Conservation (phyloP, 2,797 vertebrate genomes). For the Lithobates sylvaticus region DNA sequence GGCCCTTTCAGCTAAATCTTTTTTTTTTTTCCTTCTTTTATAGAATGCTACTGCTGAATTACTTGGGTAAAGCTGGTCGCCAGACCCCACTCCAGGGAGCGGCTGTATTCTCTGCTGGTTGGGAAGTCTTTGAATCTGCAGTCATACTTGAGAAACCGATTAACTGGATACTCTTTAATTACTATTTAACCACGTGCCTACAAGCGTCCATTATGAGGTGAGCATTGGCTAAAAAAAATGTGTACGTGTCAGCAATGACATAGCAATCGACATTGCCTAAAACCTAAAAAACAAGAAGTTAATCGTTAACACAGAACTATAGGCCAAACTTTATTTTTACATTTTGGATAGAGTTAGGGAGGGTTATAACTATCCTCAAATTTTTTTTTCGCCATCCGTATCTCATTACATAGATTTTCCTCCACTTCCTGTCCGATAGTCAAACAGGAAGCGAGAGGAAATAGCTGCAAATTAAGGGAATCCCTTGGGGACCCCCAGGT, state of each 20-base stretch:
- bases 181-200: conserved; percentile 97
- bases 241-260: not conserved
- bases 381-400: no score
- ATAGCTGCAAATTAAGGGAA: no score
- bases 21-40: conserved; percentile 63
- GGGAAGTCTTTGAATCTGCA: conserved; percentile 96
- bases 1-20: not conserved
- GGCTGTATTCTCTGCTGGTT: conserved; percentile 94
- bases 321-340: no score
- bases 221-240: conserved; percentile 64
- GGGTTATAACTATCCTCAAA: no score
- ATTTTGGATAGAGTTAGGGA: no score
- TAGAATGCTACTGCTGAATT: conserved; percentile 98
- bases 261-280: no score
- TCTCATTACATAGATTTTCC: no score
- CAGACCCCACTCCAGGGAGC: conserved; percentile 92
- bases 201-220: conserved; percentile 95
- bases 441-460: no score
- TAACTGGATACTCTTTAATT: conserved; percentile 98
- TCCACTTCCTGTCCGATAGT: no score
- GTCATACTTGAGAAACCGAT: conserved; percentile 94
- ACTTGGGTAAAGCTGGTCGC: conserved; percentile 90
- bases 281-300: no score
- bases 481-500: no score
- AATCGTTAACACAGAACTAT: no score